A percentile compares a stretch with the other conserved stretches of the same genome.
phyloP scores from a whole-genome alignment of 1,140 invertebrate species.

The Megalopta genalis region DNA sequence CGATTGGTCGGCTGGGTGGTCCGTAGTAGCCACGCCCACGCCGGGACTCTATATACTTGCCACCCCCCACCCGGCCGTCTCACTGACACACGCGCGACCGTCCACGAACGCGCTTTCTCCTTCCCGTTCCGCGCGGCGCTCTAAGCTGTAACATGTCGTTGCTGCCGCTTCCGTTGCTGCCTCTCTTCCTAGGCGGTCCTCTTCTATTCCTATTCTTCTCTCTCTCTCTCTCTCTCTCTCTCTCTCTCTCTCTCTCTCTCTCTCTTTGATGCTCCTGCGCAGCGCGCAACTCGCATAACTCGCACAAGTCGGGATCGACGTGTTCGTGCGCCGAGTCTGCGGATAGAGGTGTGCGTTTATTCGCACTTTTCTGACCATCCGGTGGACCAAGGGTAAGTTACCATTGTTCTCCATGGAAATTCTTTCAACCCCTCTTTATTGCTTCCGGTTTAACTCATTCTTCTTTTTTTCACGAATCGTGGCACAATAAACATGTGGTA shows the following conservation, averaged over 20 bases:
- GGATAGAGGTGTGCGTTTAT: constrained; percentile 14
- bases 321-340: not conserved
- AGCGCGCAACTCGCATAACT: not conserved
- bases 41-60: constrained; percentile 20
- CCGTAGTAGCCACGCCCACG: constrained; percentile 44
- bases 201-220: not conserved
- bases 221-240: no score
- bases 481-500: not conserved
- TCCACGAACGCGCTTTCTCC: not conserved
- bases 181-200: constrained; percentile 19
- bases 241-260: not conserved
- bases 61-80: constrained; percentile 23
- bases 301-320: not conserved
- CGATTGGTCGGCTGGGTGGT: constrained; percentile 45
- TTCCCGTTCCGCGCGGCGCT: not conserved
- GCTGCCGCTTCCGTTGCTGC: constrained; percentile 19
- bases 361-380: constrained; percentile 18
- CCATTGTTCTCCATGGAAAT: constrained; percentile 16
- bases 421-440: constrained; percentile 13
- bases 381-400: constrained; percentile 25
- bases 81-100: not conserved
- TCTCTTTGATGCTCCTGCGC: constrained; percentile 27
- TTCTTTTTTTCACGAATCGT: not conserved
- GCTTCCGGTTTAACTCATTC: not conserved
- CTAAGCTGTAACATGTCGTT: not conserved